Evolutionary conservation across 2,888 invertebrate species (phyloP).

Genomic region (Mamestra brassicae): DNA sequence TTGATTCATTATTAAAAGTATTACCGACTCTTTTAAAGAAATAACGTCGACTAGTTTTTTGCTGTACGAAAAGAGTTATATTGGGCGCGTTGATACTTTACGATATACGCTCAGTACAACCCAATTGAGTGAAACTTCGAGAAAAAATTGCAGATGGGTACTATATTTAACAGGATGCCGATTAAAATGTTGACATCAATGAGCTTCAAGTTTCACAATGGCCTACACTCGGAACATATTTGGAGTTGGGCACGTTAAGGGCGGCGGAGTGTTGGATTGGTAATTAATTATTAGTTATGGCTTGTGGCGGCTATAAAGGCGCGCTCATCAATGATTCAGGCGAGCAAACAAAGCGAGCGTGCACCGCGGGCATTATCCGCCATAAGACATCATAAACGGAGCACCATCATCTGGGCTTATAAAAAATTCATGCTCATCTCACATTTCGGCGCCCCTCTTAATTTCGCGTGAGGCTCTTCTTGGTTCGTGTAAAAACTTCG

Average conservation of each 20-base stretch:
- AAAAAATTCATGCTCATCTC: conserved; percentile 91
- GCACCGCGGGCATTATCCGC: conserved; percentile 87
- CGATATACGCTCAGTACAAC: conserved; percentile 62
- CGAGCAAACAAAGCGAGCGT: conserved; percentile 87
- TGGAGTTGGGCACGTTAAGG: conserved; percentile 67
- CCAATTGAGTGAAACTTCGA: conserved; percentile 62
- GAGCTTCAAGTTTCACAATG: conserved; percentile 68
- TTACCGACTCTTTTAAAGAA: conserved; percentile 57
- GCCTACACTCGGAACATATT: conserved; percentile 66
- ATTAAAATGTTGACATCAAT: conserved; percentile 69
- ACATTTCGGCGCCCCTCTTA: conserved; percentile 91
- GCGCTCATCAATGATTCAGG: conserved; percentile 88
- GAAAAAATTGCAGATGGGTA: conserved; percentile 68
- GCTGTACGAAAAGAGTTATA: conserved; percentile 65
- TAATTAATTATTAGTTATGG: conserved; percentile 88
- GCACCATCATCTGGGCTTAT: conserved; percentile 91
- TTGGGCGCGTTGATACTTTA: conserved; percentile 63
- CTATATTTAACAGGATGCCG: conserved; percentile 68
- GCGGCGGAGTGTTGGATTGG: conserved; percentile 71
- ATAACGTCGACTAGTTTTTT: conserved; percentile 62
- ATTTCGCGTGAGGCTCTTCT: conserved; percentile 90
- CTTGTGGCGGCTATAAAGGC: conserved; percentile 85
- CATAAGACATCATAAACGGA: conserved; percentile 91
- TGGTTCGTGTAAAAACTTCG: conserved; percentile 91
- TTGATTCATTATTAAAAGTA: conserved; percentile 62